Percentiles rank a stretch among this genome's conserved stretches.
Evolutionary conservation across 2,797 vertebrate species (phyloP).

Genomic region (Limnodromus scolopaceus): DNA sequence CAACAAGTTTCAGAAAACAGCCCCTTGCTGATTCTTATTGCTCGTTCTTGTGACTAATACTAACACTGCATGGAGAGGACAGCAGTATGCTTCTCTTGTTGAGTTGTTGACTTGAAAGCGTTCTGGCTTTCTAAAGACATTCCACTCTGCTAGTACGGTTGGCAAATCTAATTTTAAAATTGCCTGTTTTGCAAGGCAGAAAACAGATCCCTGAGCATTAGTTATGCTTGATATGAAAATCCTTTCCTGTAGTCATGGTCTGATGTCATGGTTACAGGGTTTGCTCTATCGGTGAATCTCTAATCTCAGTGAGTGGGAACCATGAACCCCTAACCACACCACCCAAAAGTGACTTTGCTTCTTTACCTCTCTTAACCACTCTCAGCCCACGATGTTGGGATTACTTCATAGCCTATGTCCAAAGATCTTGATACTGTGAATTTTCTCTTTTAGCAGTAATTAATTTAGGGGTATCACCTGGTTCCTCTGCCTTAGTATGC

Average conservation of each 20-base stretch:
- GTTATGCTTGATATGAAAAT: not conserved
- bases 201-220: not conserved
- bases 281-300: not conserved
- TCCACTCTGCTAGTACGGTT: not conserved
- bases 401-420: not conserved
- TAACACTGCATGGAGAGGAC: not conserved
- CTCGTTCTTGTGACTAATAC: not conserved
- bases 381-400: not conserved
- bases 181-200: not conserved
- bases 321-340: not conserved
- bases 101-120: not conserved
- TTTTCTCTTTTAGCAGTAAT: not conserved
- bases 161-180: not conserved
- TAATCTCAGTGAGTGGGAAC: not conserved
- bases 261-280: not conserved
- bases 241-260: not conserved
- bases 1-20: not conserved
- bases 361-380: not conserved
- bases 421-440: not conserved
- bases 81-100: not conserved
- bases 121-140: not conserved
- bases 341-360: not conserved
- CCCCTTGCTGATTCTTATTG: not conserved
- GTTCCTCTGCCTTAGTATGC: not conserved
- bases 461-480: not conserved